A percentile compares a stretch with the other conserved stretches of the same genome.
These are phyloP conservation scores for Prunella himalayana DNA, from an alignment of 2,113 vertebrate genomes.

Conservation along the genomic window DNA sequence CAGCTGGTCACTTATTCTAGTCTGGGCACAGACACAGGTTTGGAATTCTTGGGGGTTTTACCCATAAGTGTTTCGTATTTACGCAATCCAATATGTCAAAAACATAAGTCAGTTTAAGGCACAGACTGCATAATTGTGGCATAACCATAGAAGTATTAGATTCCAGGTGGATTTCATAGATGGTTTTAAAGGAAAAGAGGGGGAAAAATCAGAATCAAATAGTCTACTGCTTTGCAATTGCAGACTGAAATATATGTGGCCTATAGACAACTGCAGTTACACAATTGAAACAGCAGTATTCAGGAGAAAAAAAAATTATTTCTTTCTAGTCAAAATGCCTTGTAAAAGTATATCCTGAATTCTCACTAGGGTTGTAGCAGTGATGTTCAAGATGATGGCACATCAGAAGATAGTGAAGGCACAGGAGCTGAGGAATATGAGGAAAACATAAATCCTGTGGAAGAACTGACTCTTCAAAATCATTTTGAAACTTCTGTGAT, in stretches of 20 bases:
- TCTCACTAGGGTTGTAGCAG: slow-evolving; percentile 2
- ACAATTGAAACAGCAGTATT: neutral
- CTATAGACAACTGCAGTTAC: neutral
- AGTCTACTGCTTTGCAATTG: neutral
- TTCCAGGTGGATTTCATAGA: neutral
- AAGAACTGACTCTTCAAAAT: neutral
- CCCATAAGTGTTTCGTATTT: neutral
- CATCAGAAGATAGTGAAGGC: slow-evolving; percentile 29
- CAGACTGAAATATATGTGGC: neutral
- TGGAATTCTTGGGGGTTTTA: neutral
- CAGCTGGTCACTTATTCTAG: neutral
- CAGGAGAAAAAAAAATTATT: neutral
- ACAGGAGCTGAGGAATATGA: neutral
- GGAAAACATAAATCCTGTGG: neutral
- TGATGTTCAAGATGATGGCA: neutral
- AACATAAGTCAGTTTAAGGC: neutral
- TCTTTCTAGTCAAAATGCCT: neutral
- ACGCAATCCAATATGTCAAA: neutral
- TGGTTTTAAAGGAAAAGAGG: neutral
- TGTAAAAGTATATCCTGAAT: neutral
- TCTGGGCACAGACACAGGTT: neutral
- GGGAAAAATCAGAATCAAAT: neutral
- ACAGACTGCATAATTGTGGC: neutral
- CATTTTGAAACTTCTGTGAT: neutral
- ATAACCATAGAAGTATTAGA: neutral